phyloP scores from a whole-genome alignment of 2,113 vertebrate species.

The Tricholaema leucomelas region DNA sequence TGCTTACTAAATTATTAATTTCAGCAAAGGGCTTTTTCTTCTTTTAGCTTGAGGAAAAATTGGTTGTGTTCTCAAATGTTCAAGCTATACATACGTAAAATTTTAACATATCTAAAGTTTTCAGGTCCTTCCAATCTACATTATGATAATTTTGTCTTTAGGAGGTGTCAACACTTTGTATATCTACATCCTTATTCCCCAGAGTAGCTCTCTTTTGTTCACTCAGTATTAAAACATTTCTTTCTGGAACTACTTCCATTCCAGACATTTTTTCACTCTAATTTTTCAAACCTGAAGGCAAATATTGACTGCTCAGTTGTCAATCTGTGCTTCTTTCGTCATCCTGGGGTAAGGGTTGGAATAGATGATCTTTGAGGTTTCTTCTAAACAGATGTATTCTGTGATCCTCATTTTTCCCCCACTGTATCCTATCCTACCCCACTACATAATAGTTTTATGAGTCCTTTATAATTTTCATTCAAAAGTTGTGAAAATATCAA shows the following conservation, averaged over 20 bases:
- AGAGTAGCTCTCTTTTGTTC: not conserved
- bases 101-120: not conserved
- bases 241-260: not conserved
- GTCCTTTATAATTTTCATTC: not conserved
- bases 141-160: not conserved
- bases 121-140: not conserved
- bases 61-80: not conserved
- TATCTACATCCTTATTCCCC: not conserved
- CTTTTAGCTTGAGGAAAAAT: not conserved
- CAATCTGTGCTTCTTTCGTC: not conserved
- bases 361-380: too few species aligned
- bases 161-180: not conserved
- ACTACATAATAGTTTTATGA: not conserved
- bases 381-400: too few species aligned
- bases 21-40: not conserved
- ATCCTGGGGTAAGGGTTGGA: not conserved
- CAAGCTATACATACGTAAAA: not conserved
- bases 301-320: not conserved
- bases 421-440: not conserved
- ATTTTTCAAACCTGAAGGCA: not conserved
- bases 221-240: not conserved
- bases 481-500: not conserved
- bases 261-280: not conserved
- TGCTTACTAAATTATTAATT: not conserved
- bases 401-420: not conserved